Percentiles rank a stretch among this genome's conserved stretches.
These are phyloP conservation scores for Protobothrops mucrosquamatus DNA, from an alignment of 2,113 vertebrate species.

Conservation along the genomic window DNA sequence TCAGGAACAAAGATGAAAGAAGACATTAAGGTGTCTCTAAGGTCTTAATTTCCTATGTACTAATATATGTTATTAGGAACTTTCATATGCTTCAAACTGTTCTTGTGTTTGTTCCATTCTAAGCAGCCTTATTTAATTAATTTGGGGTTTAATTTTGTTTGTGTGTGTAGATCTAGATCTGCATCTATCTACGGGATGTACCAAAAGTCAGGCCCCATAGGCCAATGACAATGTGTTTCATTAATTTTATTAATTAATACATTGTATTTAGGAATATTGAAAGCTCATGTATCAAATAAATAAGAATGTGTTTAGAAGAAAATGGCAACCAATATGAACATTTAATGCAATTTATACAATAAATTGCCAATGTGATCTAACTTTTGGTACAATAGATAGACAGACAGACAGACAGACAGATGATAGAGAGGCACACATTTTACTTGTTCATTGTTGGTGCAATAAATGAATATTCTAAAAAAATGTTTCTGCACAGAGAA, in stretches of 20 bases:
- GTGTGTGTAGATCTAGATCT: neutral
- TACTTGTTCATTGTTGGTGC: neutral
- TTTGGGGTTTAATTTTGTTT: neutral
- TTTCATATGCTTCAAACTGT: neutral
- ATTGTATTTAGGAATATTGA: neutral
- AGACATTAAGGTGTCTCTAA: neutral
- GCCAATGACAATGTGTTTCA: neutral
- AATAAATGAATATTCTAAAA: neutral
- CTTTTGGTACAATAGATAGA: neutral
- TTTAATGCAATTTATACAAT: neutral
- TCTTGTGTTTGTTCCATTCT: neutral
- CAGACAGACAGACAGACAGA: neutral
- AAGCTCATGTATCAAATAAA: neutral
- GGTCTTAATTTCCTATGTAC: neutral
- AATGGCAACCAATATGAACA: neutral
- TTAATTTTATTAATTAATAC: neutral
- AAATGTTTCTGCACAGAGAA: neutral
- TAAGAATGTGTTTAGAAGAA: neutral
- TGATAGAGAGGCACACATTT: neutral
- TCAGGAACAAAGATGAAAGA: neutral
- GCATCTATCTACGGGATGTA: neutral
- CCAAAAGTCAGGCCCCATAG: neutral
- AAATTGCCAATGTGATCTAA: neutral
- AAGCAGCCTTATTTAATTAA: neutral
- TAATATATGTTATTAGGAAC: neutral